These are phyloP conservation scores for Cephalopterus ornatus DNA, from an alignment of 2,113 vertebrate genomes.

Conservation along the genomic window DNA sequence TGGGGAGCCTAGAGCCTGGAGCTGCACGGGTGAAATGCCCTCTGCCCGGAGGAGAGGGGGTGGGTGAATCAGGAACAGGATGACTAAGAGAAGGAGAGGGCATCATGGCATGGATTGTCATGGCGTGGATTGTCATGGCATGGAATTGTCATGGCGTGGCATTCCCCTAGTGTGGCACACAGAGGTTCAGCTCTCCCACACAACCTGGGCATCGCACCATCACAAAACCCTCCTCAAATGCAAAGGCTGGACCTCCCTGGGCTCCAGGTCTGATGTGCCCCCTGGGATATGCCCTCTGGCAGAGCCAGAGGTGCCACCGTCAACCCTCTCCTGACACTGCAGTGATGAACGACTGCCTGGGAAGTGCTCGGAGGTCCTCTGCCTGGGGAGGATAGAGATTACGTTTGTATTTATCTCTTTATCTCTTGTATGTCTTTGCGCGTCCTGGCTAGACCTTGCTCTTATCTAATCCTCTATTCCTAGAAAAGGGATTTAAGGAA, in stretches of 20 bases:
- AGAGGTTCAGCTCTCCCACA: background rate
- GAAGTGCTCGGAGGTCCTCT: background rate
- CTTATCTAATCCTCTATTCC: background rate
- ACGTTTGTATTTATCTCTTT: background rate
- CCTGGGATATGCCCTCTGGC: background rate
- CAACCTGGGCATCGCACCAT: accelerated
- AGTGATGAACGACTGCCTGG: background rate
- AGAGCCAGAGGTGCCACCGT: background rate
- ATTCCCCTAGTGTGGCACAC: accelerated
- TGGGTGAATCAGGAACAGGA: background rate
- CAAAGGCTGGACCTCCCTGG: background rate
- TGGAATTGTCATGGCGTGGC: background rate
- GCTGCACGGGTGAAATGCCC: background rate
- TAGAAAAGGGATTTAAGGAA: background rate
- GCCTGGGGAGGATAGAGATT: background rate
- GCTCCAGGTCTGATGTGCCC: background rate
- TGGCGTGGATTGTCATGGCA: background rate
- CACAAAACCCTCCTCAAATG: background rate
- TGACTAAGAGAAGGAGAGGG: background rate
- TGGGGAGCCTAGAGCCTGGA: background rate
- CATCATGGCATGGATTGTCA: accelerated
- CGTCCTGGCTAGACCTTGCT: background rate
- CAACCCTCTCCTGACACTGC: background rate
- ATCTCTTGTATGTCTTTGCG: background rate
- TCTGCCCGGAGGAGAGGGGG: background rate